Evolutionary conservation across 1,140 invertebrate species (phyloP), one percentile per base, ranked within the genome.

Genomic region (Brachionus asplanchnoidis): DNA sequence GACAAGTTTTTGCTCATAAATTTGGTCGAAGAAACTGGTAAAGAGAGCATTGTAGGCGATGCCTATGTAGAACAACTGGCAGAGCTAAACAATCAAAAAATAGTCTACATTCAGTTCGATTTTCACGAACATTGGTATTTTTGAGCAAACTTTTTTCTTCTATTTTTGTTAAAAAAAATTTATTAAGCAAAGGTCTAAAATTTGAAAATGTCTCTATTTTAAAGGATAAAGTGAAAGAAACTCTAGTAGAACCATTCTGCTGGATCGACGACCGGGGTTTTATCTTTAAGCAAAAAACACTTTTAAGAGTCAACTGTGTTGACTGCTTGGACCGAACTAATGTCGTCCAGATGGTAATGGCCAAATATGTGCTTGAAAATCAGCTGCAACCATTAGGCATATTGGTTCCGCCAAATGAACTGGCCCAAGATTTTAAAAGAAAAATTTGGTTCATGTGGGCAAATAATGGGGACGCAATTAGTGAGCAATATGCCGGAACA

Each of bases 111-210:
- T 28, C 94, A 95, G 0, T 99, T 99, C 89, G 97, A 99, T 91
- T 99, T 99, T 89, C 97, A 99, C 87, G 95, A 98, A 89, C 96
- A 98, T 89, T 99, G 97, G 95, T 97, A 90, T 92, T 92, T 89
- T 28, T 23, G 23, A 12, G 56, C 8, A 42, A 20, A 50, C 8
- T 20, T 85, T 28, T n/a, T 32, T 17, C n/a, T 32, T 46, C 32
- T 12, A 14, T 1, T 20, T 80, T 32, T 20, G 17, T 42, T 12
- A 53, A 8, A 0, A 68, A 17, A 44, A 83, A 17, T 84, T 86
- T 86, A 87, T 87, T 79, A 86, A 92, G 91, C 85, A 90, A 95
- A 80, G 96, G 96, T 42, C 96, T 98, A 95, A 94, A 94, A 89
- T 98, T 98, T 91, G 97, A 98, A 88, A 98, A 98, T 91, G 95